These are phyloP conservation scores for Mustela nigripes DNA, from an alignment of 2,113 vertebrate species.

Conservation along the genomic window DNA sequence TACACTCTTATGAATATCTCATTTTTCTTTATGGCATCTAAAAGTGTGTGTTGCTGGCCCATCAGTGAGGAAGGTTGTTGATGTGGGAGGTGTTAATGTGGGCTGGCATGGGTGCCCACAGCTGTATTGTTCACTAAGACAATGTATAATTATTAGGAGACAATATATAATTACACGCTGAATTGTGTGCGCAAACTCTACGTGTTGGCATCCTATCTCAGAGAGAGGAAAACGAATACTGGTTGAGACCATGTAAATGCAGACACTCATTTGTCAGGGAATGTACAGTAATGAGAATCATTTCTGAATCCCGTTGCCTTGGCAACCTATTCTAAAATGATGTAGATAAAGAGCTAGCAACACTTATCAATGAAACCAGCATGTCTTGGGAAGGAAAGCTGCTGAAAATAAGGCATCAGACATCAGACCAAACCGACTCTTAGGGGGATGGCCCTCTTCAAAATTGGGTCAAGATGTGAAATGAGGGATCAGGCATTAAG, in stretches of 20 bases:
- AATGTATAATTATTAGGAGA: slow-evolving; percentile 77
- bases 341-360: slow-evolving; percentile 82
- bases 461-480: slow-evolving; percentile 1
- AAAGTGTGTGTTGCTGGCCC: not conserved
- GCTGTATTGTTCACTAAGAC: slow-evolving; percentile 68
- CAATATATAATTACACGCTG: slow-evolving; percentile 74
- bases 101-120: slow-evolving; percentile 51
- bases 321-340: slow-evolving; percentile 82
- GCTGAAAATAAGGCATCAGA: slow-evolving; percentile 55
- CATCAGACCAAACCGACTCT: slow-evolving; percentile 22
- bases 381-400: slow-evolving; percentile 68
- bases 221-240: slow-evolving; percentile 48
- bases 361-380: slow-evolving; percentile 80
- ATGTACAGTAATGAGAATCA: slow-evolving; percentile 81
- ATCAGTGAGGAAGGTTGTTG: slow-evolving; percentile 17
- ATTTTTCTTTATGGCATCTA: slow-evolving; percentile 8
- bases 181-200: slow-evolving; percentile 61
- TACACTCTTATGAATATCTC: not conserved
- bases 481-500: not conserved
- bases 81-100: slow-evolving; percentile 55
- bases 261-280: slow-evolving; percentile 76
- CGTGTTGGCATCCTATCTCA: slow-evolving; percentile 3
- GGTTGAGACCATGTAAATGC: slow-evolving; percentile 66
- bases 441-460: not conserved
- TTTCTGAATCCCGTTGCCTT: slow-evolving; percentile 80